These are phyloP conservation scores for Agriopis leucophaearia DNA, from an alignment of 2,888 invertebrate species.

Conservation along the genomic window DNA sequence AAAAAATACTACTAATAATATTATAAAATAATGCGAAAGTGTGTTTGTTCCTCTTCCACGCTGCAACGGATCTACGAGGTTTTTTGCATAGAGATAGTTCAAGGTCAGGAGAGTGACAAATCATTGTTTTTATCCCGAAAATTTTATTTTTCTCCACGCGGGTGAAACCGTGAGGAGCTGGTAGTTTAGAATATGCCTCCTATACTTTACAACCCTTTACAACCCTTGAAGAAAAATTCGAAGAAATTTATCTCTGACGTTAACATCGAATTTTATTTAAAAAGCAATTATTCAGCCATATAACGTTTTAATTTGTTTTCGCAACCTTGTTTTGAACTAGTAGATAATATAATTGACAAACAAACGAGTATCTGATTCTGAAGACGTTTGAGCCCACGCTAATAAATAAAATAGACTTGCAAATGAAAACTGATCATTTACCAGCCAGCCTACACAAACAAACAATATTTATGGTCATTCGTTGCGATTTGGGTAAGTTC, in stretches of 20 bases:
- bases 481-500: constrained; percentile 30
- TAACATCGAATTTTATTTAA: not conserved
- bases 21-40: no score
- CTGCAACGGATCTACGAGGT: no score
- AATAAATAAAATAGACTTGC: constrained; percentile 29
- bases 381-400: constrained; percentile 26
- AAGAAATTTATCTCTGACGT: not conserved
- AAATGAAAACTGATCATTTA: constrained; percentile 29
- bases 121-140: no score
- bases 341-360: constrained; percentile 19
- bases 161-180: no score
- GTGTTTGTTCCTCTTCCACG: no score
- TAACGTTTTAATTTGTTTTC: constrained; percentile 9
- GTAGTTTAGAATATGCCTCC: no score
- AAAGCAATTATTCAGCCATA: constrained; percentile 2
- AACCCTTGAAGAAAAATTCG: not conserved
- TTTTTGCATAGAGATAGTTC: no score
- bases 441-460: constrained; percentile 35
- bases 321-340: constrained; percentile 14
- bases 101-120: no score
- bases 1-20: no score
- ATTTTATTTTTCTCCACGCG: no score
- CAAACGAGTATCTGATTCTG: constrained; percentile 22
- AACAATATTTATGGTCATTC: constrained; percentile 34
- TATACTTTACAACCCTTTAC: not conserved